Evolutionary conservation across 2,888 invertebrate genomes (phyloP).

Genomic region (Synergus gifuensis): DNA sequence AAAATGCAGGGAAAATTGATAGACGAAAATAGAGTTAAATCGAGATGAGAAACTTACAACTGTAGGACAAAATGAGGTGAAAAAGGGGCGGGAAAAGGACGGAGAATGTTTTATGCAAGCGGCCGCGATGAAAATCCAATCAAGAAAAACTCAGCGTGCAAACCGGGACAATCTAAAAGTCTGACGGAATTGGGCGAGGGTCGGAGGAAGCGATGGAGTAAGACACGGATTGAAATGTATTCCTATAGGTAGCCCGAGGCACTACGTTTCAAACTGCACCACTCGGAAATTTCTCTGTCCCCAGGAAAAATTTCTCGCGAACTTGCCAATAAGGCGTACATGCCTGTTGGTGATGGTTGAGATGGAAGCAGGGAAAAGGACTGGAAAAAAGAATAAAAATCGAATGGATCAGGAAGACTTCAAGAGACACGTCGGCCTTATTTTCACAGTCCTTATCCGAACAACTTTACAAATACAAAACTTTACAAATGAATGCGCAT

Average conservation of each 20-base stretch:
- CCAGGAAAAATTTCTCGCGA: conserved; percentile 52
- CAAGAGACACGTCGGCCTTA: background rate
- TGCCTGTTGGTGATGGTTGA: conserved; percentile 52
- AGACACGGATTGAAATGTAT: conserved; percentile 67
- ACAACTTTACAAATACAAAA: background rate
- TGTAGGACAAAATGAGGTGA: conserved; percentile 38
- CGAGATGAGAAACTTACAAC: conserved; percentile 44
- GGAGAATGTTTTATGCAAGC: conserved; percentile 62
- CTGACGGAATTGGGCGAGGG: conserved; percentile 51
- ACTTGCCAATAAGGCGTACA: conserved; percentile 60
- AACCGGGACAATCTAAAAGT: conserved; percentile 60
- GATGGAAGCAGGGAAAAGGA: conserved; percentile 24
- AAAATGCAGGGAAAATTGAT: conserved; percentile 9
- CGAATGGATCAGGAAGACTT: background rate
- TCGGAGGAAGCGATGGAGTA: conserved; percentile 48
- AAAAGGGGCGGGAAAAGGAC: conserved; percentile 40
- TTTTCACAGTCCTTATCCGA: background rate
- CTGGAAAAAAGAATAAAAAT: conserved; percentile 34
- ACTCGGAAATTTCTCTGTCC: conserved; percentile 56
- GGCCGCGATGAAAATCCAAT: conserved; percentile 63
- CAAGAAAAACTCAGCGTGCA: conserved; percentile 55
- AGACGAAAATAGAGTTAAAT: conserved; percentile 42
- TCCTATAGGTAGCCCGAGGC: conserved; percentile 59
- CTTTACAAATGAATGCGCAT: conserved; percentile 19
- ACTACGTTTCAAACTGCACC: conserved; percentile 57